Evolutionary conservation across 2,113 vertebrate genomes (phyloP).

Genomic region (Ifrita kowaldi): DNA sequence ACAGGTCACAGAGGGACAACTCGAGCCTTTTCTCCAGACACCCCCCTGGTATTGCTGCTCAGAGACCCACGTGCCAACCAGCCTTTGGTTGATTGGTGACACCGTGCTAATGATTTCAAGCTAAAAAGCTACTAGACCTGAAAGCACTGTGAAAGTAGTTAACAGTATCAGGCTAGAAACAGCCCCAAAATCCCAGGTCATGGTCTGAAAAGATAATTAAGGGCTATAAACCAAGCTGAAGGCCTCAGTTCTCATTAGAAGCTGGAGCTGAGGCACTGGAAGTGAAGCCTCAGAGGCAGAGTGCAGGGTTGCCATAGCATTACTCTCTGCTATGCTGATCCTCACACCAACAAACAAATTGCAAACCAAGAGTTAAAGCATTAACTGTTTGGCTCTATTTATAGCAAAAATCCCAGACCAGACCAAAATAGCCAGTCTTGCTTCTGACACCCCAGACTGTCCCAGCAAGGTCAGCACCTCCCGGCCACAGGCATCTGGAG

Average conservation of each 20-base stretch:
- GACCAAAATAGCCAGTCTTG: not conserved
- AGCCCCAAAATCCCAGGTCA: not conserved
- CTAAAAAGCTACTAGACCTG: not conserved
- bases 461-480: not conserved
- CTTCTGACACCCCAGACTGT: not conserved
- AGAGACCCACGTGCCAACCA: rapidly evolving
- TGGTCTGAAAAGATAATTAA: not conserved
- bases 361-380: not conserved
- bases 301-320: not conserved
- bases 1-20: not conserved
- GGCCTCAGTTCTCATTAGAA: not conserved
- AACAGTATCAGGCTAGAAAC: not conserved
- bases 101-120: not conserved
- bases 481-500: not conserved
- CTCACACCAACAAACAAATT: not conserved
- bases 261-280: not conserved
- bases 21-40: not conserved
- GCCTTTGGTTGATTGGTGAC: not conserved
- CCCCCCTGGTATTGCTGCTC: not conserved
- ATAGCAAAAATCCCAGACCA: not conserved
- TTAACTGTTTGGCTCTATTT: not conserved
- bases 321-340: not conserved
- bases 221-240: not conserved
- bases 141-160: not conserved
- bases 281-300: not conserved